Base-by-base conservation (phyloP, 2,113 vertebrate genomes). In the Brienomyrus brachyistius region DNA sequence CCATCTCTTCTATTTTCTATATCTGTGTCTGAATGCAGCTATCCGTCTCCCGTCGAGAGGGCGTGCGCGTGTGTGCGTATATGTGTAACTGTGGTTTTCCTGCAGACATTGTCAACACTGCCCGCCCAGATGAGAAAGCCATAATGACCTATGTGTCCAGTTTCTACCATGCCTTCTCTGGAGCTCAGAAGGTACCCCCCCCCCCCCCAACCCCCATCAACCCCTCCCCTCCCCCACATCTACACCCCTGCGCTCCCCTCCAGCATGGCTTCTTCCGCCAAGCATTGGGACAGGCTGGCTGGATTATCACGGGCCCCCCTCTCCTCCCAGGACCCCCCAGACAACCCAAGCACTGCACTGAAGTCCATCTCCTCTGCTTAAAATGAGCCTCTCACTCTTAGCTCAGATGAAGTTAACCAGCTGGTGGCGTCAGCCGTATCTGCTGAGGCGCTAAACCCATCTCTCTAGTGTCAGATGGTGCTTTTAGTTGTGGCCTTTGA, bases 121-220 rank as follows among this genome's bases (percentile, higher is more conserved):
- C 97, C 94, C 96, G 98, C 94, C 98, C 98, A 88, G 98, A 99
- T 94, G 98, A 99, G 95, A 99, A 99, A 94, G 98, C 98, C 95
- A 98, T 99, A 95, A 99, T 99, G 98, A 99, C 98, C 94, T 99
- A 99, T 96, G 98, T 99, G 91, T 99, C 98, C 97, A 97, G 98
- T 97, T 99, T 99, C 97, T 99, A 99, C 97, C 98, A 99, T 95
- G 98, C 98, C 92, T 99, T 99, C 96, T 98, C 98, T 92, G 98
- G 98, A 94, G 98, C 98, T 19, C 98, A 98, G 96, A 98, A 99
- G 98, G 98, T 98, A 96, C 94, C 93, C 90, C 45, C 85, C 66
- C 74, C 54, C 80, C 66, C 17, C 54, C 80, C 66, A 11, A 31
- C 40, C 3, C 62, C 88, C 54, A 59, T 48, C 50, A 51, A 51